A percentile compares a stretch with the other conserved stretches of the same genome.
Conservation (phyloP, 2,113 vertebrate genomes). For the Myotis lucifugus region DNA sequence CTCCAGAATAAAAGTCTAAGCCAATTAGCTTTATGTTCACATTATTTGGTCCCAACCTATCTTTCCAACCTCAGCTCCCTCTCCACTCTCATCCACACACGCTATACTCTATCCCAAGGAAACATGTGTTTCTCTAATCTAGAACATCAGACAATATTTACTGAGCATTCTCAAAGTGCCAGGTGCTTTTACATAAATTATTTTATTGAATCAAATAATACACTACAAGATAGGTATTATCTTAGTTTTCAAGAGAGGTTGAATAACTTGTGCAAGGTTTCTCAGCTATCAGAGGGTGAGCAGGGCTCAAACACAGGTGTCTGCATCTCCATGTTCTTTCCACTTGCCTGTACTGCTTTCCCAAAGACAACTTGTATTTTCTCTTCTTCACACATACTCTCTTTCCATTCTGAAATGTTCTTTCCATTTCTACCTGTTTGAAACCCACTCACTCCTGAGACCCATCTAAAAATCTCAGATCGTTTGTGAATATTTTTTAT, state of each 20-base stretch:
- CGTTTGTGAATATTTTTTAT: neutral
- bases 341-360: neutral
- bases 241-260: slow-evolving; percentile 18
- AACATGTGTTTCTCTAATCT: neutral
- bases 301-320: neutral
- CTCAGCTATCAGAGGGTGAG: neutral
- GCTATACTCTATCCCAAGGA: neutral
- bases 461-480: neutral
- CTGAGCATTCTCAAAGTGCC: neutral
- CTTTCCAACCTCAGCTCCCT: neutral
- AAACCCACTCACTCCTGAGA: neutral
- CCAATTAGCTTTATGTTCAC: neutral
- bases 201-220: neutral
- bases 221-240: neutral
- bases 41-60: neutral
- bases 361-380: neutral
- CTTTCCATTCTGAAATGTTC: neutral
- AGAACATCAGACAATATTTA: neutral
- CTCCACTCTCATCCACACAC: neutral
- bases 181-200: neutral
- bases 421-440: neutral
- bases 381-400: neutral
- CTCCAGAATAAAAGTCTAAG: neutral
- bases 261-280: neutral
- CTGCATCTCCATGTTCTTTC: neutral